phyloP scores from a whole-genome alignment of 2,113 vertebrate species.

The Bubo scandiacus region DNA sequence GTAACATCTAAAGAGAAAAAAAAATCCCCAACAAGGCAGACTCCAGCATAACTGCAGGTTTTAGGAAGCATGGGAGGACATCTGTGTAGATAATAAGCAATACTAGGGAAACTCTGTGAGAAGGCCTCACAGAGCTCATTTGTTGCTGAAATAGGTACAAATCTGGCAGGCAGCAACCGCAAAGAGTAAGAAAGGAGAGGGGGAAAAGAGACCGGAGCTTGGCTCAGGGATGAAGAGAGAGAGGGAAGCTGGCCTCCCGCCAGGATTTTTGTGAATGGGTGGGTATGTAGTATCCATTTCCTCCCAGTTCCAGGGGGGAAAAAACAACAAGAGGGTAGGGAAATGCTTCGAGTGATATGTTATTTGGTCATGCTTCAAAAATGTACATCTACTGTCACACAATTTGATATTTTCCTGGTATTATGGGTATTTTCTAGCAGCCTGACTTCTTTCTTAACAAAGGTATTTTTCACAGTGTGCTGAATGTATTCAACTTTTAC shows the following conservation, averaged over 20 bases:
- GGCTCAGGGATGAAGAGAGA: not conserved
- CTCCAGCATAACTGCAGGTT: not conserved
- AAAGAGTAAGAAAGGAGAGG: not conserved
- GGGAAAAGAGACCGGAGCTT: not conserved
- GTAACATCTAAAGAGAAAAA: not conserved
- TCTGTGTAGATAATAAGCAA: not conserved
- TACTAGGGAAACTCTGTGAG: not conserved
- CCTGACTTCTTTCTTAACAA: not conserved
- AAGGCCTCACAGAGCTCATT: not conserved
- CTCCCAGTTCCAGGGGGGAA: constrained; percentile 36
- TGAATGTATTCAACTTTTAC: not conserved
- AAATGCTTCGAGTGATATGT: not conserved
- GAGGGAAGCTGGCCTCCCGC: constrained; percentile 24
- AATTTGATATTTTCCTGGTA: constrained; percentile 19
- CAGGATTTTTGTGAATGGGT: constrained; percentile 69
- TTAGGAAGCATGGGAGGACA: not conserved
- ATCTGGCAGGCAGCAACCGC: not conserved
- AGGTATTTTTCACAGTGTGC: not conserved
- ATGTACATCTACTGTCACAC: not conserved
- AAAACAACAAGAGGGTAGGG: constrained; percentile 32
- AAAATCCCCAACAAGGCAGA: not conserved
- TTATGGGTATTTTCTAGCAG: not conserved
- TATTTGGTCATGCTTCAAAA: constrained; percentile 43
- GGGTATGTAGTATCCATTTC: constrained; percentile 49
- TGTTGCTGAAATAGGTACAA: not conserved